Base-by-base conservation (phyloP, 1,140 invertebrate species). In the Anastrepha ludens region DNA sequence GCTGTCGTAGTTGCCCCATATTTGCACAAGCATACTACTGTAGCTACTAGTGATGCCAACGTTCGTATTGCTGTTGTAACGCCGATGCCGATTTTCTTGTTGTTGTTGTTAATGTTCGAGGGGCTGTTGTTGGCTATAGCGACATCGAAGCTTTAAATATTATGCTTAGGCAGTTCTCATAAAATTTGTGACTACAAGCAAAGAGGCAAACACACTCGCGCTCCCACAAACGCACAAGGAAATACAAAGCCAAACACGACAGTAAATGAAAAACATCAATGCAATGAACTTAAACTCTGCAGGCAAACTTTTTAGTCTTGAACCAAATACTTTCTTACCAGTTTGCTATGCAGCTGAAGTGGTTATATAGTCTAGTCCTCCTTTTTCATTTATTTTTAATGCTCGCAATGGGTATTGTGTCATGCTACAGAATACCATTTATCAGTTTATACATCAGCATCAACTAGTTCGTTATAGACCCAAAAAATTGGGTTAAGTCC, bases 131-230 rank as follows among this genome's bases (percentile, higher is more conserved):
- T 78, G 41, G 15, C 8, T 50, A 5, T 78, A n/a, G 15, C 8
- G 60, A 13, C 11, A 78, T 81, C 47, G 70, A 78, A 78, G 70
- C 70, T n/a, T 78, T 78, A 78, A 50, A 78, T 78, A 78, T 78
- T 81, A 81, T 55, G 74, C 47, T 81, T 81, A 55, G 74, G 47
- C 74, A 81, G 74, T 81, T 58, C 74, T 81, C 44, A 81, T 81
- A 81, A 81, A 81, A 81, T 55, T 81, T 81, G 74, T 58, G 47
- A 55, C 74, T 81, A 55, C n/a, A 55, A 81, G 74, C 47, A 81
- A 81, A 81, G 17, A 55, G 17, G 74, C 47, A 41, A 2, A 41
- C n/a, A 81, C 20, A 55, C 47, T n/a, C 47, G 17, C 0, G 5
- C n/a, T 55, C 20, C 8, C 17, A 50, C 17, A 74, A 15, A 4